Evolutionary conservation across 2,888 invertebrate species (phyloP), one percentile per base, ranked within the genome.

Genomic region (Tipula unca): DNA sequence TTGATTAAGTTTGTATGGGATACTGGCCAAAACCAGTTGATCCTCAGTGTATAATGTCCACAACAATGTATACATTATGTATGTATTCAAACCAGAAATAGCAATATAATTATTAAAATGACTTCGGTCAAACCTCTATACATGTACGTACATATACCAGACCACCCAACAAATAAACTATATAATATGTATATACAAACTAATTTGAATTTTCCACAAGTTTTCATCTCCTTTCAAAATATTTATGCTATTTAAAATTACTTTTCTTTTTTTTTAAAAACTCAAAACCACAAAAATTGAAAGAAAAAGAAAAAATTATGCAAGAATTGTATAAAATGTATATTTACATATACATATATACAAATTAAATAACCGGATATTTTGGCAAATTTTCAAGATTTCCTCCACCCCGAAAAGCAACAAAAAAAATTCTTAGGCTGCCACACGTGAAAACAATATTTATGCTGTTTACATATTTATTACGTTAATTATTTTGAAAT

Each of bases 81-180:
- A 39, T 10, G 10, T 17, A 5, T 8, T 69, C 13, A 10, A 69
- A 25, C 69, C 69, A 4, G 25, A 69, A 25, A 69, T 25, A 20
- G 69, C 13, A 25, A 10, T 25, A 69, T 25, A 69, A 69, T 69
- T n/a, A n/a, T n/a, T 69, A 25, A 69, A 69, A 69, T 69, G 69
- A 69, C 69, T 69, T 69, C 69, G 69, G 69, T 69, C 69, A 69
- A 25, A 69, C 69, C 69, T 25, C 69, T 48, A n/a, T n/a, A 39
- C 48, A 48, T 25, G 10, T 69, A 69, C 25, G 8, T 20, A 25
- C 10, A 69, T 69, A 69, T 69, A 69, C 69, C 69, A 69, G 69
- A 69, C 69, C 69, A 69, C 69, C 69, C 69, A 69, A 69, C 69
- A 69, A 69, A 69, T 69, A 69, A 69, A 69, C 69, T 69, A 69